These are phyloP conservation scores for Adelphocoris suturalis DNA, from an alignment of 2,888 invertebrate species.

Conservation along the genomic window DNA sequence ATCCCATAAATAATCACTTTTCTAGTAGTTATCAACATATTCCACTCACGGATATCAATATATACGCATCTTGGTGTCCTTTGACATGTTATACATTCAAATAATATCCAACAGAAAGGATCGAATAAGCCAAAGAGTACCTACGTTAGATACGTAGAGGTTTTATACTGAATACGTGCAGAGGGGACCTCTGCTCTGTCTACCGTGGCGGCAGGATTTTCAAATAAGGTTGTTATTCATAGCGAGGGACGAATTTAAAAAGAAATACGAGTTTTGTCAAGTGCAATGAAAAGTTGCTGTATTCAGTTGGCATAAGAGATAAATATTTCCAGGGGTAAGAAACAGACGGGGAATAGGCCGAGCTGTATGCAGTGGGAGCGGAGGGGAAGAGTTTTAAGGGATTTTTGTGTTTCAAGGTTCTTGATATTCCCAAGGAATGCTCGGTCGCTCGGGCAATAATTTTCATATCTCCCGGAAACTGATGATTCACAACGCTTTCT, in stretches of 20 bases:
- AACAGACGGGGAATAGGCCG: not conserved
- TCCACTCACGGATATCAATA: too few species aligned
- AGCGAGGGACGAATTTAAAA: constrained; percentile 44
- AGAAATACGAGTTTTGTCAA: constrained; percentile 61
- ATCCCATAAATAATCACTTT: too few species aligned
- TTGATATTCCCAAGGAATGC: constrained; percentile 39
- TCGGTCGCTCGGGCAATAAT: constrained; percentile 34
- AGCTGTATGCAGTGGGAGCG: not conserved
- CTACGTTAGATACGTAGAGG: not conserved
- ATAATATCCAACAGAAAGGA: too few species aligned
- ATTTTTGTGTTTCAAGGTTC: constrained; percentile 10
- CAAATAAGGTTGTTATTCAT: constrained; percentile 46
- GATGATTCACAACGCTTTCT: constrained; percentile 54
- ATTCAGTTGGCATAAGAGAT: constrained; percentile 61
- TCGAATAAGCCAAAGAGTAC: not conserved
- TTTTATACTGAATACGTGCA: not conserved
- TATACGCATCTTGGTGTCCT: too few species aligned
- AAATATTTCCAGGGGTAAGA: constrained; percentile 47
- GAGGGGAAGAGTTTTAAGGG: not conserved
- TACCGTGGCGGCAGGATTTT: not conserved
- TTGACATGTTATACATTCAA: too few species aligned
- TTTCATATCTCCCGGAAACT: constrained; percentile 59
- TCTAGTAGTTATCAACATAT: too few species aligned
- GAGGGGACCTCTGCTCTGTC: not conserved
- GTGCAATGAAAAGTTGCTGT: constrained; percentile 63